A percentile compares a stretch with the other conserved stretches of the same genome.
Conservation (phyloP, 2,888 invertebrate genomes). For the Rhogogaster chlorosoma region DNA sequence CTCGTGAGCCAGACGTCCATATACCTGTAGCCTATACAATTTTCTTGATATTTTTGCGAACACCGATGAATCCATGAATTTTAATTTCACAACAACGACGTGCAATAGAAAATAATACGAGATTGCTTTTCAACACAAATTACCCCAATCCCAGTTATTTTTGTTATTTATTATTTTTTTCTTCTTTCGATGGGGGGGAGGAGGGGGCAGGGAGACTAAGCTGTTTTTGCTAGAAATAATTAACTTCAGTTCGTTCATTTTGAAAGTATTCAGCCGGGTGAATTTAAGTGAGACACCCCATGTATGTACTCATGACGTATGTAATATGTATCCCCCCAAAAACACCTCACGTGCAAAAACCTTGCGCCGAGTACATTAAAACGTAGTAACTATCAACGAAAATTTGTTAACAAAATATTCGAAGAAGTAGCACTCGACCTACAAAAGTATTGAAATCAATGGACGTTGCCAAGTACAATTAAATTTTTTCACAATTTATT, state of each 20-base stretch:
- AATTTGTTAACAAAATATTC: no score
- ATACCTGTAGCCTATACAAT: not conserved
- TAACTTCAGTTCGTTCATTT: not conserved
- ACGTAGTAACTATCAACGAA: no score
- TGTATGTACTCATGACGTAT: no score
- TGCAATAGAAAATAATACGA: not conserved
- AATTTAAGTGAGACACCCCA: constrained; percentile 23
- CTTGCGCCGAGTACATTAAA: no score
- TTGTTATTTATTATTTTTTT: no score
- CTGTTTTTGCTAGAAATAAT: constrained; percentile 11
- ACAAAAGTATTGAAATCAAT: no score
- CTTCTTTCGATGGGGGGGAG: not conserved
- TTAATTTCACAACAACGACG: not conserved
- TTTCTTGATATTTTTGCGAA: not conserved
- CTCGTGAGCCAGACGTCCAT: not conserved
- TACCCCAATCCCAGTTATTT: not conserved
- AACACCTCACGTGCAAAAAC: no score
- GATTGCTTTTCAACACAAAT: not conserved
- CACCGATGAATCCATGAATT: not conserved
- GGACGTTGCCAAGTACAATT: no score
- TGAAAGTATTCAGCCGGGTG: not conserved
- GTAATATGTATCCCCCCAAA: not conserved
- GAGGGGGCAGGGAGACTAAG: not conserved
- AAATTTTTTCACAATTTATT: no score
- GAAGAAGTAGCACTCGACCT: no score